Conservation (phyloP, 30 jellyfish, hydroid and myxozoan genomes). For the Aurelia sp. region DNA sequence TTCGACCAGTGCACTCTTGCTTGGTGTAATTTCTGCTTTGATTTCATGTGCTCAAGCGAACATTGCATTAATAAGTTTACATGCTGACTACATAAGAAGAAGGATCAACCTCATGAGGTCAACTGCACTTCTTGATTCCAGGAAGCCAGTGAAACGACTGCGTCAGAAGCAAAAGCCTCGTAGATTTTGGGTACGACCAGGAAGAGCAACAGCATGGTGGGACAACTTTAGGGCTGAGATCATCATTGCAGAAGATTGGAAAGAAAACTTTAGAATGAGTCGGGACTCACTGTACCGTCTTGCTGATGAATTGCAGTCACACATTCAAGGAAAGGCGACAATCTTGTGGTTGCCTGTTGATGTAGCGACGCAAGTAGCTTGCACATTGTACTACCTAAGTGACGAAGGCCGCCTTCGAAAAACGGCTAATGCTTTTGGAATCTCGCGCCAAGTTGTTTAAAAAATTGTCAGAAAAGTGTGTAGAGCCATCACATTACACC, state of each 20-base stretch:
- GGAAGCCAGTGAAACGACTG: too few species aligned
- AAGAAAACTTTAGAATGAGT: constrained; percentile 51
- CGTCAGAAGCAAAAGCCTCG: too few species aligned
- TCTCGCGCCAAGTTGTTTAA: constrained; percentile 58
- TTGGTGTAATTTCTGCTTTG: too few species aligned
- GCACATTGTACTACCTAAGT: constrained; percentile 47
- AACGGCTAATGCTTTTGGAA: constrained; percentile 70
- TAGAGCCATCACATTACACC: constrained; percentile 2
- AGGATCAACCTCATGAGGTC: too few species aligned
- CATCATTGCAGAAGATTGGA: constrained; percentile 51
- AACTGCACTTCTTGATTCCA: too few species aligned
- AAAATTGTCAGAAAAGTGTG: constrained; percentile 38
- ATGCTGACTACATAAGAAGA: too few species aligned
- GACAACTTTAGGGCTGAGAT: constrained; percentile 21
- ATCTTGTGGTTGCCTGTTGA: constrained; percentile 34
- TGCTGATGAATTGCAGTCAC: constrained; percentile 31
- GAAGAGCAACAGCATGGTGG: constrained; percentile 53
- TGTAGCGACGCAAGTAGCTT: constrained; percentile 47
- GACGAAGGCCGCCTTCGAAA: constrained; percentile 67
- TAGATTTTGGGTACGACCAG: constrained; percentile 38
- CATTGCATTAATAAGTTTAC: too few species aligned
- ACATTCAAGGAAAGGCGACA: constrained; percentile 29
- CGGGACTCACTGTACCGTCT: constrained; percentile 16
- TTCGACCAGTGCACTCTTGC: too few species aligned
- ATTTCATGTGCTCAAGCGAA: too few species aligned